Percentiles rank a stretch among this genome's conserved stretches.
Evolutionary conservation across 2,888 invertebrate genomes (phyloP).

Genomic region (Drosophila niveifrons): DNA sequence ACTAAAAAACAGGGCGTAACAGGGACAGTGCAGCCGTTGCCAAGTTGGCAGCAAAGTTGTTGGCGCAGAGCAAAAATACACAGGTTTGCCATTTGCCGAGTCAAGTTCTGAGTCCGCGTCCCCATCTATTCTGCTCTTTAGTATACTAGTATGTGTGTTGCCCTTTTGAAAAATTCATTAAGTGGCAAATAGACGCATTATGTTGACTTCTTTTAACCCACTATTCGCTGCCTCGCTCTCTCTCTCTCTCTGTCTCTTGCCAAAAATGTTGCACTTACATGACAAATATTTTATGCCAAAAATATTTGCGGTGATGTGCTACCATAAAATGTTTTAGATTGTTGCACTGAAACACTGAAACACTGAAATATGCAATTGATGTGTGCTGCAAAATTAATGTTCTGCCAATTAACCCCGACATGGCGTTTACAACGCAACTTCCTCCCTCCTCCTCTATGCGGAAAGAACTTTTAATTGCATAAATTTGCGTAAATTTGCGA

Average conservation of each 20-base stretch:
- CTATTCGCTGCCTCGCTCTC: background rate
- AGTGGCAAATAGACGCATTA: constrained; percentile 77
- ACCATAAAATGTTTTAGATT: constrained; percentile 27
- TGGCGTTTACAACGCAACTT: constrained; percentile 26
- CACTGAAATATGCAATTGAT: constrained; percentile 31
- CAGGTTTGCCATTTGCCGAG: constrained; percentile 70
- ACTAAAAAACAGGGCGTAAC: constrained; percentile 8
- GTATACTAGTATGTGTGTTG: no score
- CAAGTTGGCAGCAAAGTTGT: constrained; percentile 62
- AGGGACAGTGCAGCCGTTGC: constrained; percentile 34
- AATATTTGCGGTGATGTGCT: constrained; percentile 27
- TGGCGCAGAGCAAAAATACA: constrained; percentile 53
- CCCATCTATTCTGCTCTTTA: no score
- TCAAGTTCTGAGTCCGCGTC: no score
- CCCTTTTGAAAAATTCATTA: constrained; percentile 64
- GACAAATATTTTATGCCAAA: constrained; percentile 46
- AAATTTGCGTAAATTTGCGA: constrained; percentile 59
- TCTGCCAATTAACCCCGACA: constrained; percentile 56
- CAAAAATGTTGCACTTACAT: constrained; percentile 30
- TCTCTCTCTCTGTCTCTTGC: constrained; percentile 9
- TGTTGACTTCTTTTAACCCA: constrained; percentile 30
- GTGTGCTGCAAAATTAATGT: constrained; percentile 40
- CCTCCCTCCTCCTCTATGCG: background rate
- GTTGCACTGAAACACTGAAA: constrained; percentile 4
- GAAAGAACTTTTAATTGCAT: constrained; percentile 66